These are phyloP conservation scores for Aporrectodea caliginosa DNA, from an alignment of 1,140 invertebrate species.

Conservation along the genomic window DNA sequence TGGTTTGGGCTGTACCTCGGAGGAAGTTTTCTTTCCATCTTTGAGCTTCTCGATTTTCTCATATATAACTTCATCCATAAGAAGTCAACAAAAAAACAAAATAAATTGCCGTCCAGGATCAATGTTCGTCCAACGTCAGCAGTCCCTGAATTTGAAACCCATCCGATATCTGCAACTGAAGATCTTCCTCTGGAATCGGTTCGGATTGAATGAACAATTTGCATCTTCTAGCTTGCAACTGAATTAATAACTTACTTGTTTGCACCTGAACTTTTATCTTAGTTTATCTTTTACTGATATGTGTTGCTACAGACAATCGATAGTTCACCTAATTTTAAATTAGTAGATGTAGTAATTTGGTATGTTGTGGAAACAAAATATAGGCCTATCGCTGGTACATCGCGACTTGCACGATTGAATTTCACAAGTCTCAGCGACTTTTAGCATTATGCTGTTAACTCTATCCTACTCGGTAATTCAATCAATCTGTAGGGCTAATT, in stretches of 20 bases:
- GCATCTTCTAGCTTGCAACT: background rate
- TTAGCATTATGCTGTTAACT: too few species aligned
- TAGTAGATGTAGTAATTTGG: too few species aligned
- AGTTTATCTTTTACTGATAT: too few species aligned
- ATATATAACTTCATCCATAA: background rate
- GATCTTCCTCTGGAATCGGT: background rate
- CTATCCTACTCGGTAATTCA: too few species aligned
- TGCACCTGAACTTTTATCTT: too few species aligned
- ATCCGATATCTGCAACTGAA: background rate
- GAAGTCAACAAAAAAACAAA: background rate
- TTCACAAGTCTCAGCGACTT: too few species aligned
- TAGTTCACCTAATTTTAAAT: too few species aligned
- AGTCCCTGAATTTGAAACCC: background rate
- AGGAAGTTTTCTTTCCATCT: background rate
- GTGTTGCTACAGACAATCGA: too few species aligned
- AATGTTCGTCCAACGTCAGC: background rate
- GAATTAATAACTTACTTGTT: background rate
- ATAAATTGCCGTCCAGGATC: background rate
- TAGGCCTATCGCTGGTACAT: too few species aligned
- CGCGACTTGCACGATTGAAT: too few species aligned
- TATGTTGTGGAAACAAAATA: too few species aligned
- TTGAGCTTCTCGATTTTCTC: background rate
- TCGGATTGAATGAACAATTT: background rate
- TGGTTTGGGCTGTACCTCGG: background rate
- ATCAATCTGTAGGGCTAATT: too few species aligned